A percentile compares a stretch with the other conserved stretches of the same genome.
phyloP scores from a whole-genome alignment of 1,140 invertebrate species.

The Chymomyza costata region DNA sequence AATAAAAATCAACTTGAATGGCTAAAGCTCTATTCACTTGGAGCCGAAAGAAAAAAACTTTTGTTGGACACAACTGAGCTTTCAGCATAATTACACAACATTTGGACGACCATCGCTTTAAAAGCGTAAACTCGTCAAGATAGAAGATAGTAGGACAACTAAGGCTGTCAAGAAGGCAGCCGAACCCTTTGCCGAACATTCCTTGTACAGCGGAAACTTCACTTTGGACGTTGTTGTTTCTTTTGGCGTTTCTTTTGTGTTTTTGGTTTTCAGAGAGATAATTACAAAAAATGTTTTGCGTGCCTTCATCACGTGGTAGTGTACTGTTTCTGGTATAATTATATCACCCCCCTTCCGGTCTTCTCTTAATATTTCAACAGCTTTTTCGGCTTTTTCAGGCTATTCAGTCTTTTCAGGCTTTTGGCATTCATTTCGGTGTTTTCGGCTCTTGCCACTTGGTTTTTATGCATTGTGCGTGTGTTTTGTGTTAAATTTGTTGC shows the following conservation, averaged over 20 bases:
- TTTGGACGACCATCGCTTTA: too few species aligned
- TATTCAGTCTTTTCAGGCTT: neutral
- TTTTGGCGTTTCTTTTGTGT: conserved; percentile 28
- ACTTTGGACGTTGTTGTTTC: conserved; percentile 14
- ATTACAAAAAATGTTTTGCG: conserved; percentile 69
- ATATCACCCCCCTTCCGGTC: conserved; percentile 37
- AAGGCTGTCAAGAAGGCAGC: too few species aligned
- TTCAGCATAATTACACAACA: too few species aligned
- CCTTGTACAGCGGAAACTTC: too few species aligned
- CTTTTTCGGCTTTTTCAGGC: conserved; percentile 43
- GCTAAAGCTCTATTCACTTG: too few species aligned
- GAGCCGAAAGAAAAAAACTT: too few species aligned
- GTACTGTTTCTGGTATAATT: conserved; percentile 54
- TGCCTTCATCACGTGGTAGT: conserved; percentile 41
- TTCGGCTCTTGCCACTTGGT: conserved; percentile 37
- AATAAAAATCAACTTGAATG: too few species aligned
- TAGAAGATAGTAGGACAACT: too few species aligned
- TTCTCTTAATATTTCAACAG: conserved; percentile 26
- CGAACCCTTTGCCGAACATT: too few species aligned
- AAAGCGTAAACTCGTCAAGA: too few species aligned
- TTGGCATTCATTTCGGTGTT: conserved; percentile 9
- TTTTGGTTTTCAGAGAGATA: conserved; percentile 60
- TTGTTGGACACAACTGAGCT: too few species aligned
- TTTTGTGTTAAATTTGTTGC: conserved; percentile 57
- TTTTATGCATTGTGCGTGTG: conserved; percentile 66